Base-by-base conservation (phyloP, 2,888 invertebrate genomes). In the Trichacis sp. region DNA sequence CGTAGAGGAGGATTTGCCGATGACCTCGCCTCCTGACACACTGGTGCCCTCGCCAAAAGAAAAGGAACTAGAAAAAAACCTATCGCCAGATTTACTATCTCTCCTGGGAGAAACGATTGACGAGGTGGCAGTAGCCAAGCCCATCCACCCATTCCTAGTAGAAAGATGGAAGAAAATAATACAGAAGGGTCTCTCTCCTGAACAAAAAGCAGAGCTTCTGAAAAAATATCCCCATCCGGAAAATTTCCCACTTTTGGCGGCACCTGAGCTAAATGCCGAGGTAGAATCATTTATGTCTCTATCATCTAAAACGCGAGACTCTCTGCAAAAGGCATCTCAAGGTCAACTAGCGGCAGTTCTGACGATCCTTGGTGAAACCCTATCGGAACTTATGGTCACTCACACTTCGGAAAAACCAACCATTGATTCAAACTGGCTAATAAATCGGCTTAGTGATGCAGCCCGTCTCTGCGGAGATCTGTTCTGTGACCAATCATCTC, bases 221-320 rank as follows among this genome's bases (percentile, higher is more conserved):
- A 19, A 50, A 6, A 50, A 38, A 19, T 50, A 36, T 19, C 49
- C 38, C 14, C 17, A 15, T 1, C 49, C 49, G 12, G 18, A 17
- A 36, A 53, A 53, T 12, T 53, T 42, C 8, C 40, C 18, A 11
- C 8, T 29, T 8, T 53, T 53, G 15, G 17, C 30, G n/a, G 53
- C 30, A 1, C 53, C 53, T 24, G 45, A 3, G 1, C 53, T 53
- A 3, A 43, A 53, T n/a, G 29, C 43, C 8, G 53, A 53, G 12
- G 2, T 43, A 14, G 42, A 45, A 30, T 40, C 45, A 19, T 30
- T 30, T 3, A 9, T 53, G 5, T 43, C 45, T 3, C 15, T 8
- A n/a, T 15, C 29, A 1, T 1, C 53, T 8, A 1, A 30, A 3
- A 53, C 42, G 15, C 20, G 42, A 40, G 53, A 53, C 17, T 14